Evolutionary conservation across 2,888 invertebrate species (phyloP), one percentile per base, ranked within the genome.

Genomic region (Sphaeridia pumilis): DNA sequence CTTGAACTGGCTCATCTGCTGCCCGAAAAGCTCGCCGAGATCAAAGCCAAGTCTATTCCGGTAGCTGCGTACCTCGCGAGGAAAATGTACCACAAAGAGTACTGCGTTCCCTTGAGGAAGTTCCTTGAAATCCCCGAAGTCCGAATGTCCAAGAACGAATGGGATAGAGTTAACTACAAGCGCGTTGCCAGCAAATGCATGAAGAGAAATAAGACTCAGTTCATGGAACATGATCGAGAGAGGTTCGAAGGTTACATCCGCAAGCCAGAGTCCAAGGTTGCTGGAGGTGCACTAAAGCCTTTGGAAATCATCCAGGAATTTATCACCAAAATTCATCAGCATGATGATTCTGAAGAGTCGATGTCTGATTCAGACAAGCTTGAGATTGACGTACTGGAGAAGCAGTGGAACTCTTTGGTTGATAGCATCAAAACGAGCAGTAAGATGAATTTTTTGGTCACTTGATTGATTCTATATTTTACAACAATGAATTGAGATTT

Each of bases 211-310:
- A 54, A 43, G 12, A 43, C 50, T 24, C 17, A 4, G 10, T 60
- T 60, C 25, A 24, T 51, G 1, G 44, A 54, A 36, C 57, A 59
- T 17, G 60, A 60, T 34, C 21, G 27, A 14, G 57, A 54, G 14
- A 43, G 58, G 2, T 57, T 59, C 34, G 20, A 10, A 3, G 43
- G 21, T 5, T 58, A 38, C 22, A 27, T 60, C n/a, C 27, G 36
- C 17, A 57, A 49, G 17, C 46, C 46, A 2, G 49, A 46, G 2
- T 17, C 31, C 5, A 60, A 60, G 34, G 56, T 58, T n/a, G 60
- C 60, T 5, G 57, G 58, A n/a, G 60, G 55, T 21, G 51, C 56
- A 17, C 44, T 60, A 20, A 56, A 57, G 26, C 60, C 60, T n/a
- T 36, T 58, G 24, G 57, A 60, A 54, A 44, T 60, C 2, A 35